Base-by-base conservation (phyloP, 2,113 vertebrate species). In the Mormyrus iriodes region DNA sequence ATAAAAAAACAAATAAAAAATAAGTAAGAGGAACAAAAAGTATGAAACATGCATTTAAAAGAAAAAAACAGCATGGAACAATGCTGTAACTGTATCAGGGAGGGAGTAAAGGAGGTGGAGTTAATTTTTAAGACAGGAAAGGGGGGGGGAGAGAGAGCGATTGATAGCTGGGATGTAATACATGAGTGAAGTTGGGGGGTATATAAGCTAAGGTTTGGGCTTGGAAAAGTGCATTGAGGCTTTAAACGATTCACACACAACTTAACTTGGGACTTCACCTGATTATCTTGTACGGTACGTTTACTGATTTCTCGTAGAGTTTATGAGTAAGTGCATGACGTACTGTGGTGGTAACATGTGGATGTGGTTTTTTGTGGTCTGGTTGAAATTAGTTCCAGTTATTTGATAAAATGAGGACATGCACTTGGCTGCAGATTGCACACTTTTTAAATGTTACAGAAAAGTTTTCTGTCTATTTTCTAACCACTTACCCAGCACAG, bases 171-270 rank as follows among this genome's bases (percentile, higher is more conserved):
- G 88, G 89, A 51, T 90, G 87, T 61, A 89, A 90, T 88, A 51
- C 48, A 91, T 88, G 90, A 58, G 53, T 86, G 88, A 91, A 58
- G 82, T 88, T 89, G 44, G 49, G 24, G 61, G 53, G 90, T 95
- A 96, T 95, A 95, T 93, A 95, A 95, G 91, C 90, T 93, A 65
- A 92, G 91, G 3, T 87, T 89, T 82, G 48, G 88, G 90, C 4
- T 2, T 6, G 88, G 86, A 49, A 48, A 27, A 27, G 46, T 82
- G 58, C 87, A 90, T 85, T 42, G 87, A 88, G 86, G 92, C 88
- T 84, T 88, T 88, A 58, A 42, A 58, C 42, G 6, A 84, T 83
- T 89, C 76, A 88, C 76, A 69, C 49, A 76, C 88, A 91, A 93
- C 88, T 83, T 90, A 89, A 89, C 19, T 21, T 1, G 9, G 42